phyloP scores from a whole-genome alignment of 1,140 invertebrate genomes.

The Drosophila cardini region DNA sequence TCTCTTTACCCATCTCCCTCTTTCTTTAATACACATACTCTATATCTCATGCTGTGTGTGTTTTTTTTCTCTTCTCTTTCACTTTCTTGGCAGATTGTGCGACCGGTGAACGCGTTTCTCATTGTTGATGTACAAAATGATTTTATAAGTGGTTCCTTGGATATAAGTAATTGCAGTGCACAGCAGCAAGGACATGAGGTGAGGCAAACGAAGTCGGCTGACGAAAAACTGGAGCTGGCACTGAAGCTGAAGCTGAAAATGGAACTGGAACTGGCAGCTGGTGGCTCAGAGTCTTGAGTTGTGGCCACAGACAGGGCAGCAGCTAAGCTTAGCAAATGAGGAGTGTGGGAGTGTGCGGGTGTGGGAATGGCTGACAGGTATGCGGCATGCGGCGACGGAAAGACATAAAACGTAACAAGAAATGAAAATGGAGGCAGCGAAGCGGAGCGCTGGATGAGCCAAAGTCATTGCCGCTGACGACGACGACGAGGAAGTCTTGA shows the following conservation, averaged over 20 bases:
- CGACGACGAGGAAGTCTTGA: slow-evolving; percentile 33
- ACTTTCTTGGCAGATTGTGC: slow-evolving; percentile 88
- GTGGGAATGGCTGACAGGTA: slow-evolving; percentile 46
- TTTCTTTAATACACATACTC: slow-evolving; percentile 19
- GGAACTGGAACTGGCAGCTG: slow-evolving; percentile 26
- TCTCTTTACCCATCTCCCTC: slow-evolving; percentile 34
- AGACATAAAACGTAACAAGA: slow-evolving; percentile 78
- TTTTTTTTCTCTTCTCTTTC: slow-evolving; percentile 53
- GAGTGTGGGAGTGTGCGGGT: not conserved
- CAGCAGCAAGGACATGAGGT: slow-evolving; percentile 95
- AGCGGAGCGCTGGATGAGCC: slow-evolving; percentile 53
- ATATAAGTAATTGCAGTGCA: slow-evolving; percentile 96
- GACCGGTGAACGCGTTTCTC: slow-evolving; percentile 95
- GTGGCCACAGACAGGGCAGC: slow-evolving; percentile 60
- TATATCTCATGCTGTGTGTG: slow-evolving; percentile 23
- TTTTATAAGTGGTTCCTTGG: slow-evolving; percentile 97
- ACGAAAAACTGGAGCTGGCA: slow-evolving; percentile 30
- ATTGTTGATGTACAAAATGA: slow-evolving; percentile 99
- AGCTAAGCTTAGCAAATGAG: slow-evolving; percentile 48
- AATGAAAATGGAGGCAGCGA: slow-evolving; percentile 78
- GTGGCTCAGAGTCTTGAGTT: slow-evolving; percentile 49
- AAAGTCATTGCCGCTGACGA: slow-evolving; percentile 75
- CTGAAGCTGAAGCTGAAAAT: not conserved
- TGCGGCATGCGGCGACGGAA: slow-evolving; percentile 65
- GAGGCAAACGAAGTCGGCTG: slow-evolving; percentile 72